Conservation (phyloP, 2,888 invertebrate genomes). For the Pandemis corylana region DNA sequence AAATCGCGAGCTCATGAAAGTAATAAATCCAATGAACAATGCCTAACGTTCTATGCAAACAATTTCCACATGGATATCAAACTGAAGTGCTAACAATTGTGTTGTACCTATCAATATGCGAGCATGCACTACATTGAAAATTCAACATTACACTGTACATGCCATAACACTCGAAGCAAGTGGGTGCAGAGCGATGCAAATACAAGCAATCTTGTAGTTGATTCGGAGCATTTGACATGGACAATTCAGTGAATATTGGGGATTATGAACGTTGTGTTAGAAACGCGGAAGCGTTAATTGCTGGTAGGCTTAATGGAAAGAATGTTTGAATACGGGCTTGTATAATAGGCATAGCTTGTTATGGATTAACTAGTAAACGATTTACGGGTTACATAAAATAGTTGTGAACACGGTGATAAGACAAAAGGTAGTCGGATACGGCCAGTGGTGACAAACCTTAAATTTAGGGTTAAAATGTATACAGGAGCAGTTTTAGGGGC, state of each 20-base stretch:
- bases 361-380: too few species aligned
- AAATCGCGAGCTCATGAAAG: too few species aligned
- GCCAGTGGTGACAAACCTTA: too few species aligned
- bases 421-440: too few species aligned
- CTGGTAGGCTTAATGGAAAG: not conserved
- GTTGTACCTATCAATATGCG: not conserved
- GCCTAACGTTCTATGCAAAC: not conserved
- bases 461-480: too few species aligned
- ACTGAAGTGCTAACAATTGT: not conserved
- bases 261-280: slow-evolving; percentile 25
- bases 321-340: not conserved
- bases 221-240: slow-evolving; percentile 21
- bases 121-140: not conserved
- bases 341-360: too few species aligned
- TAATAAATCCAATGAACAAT: too few species aligned
- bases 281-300: slow-evolving; percentile 19
- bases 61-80: not conserved
- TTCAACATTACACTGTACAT: slow-evolving; percentile 9
- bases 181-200: slow-evolving; percentile 28
- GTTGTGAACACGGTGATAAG: too few species aligned
- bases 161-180: slow-evolving; percentile 17
- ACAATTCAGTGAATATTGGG: slow-evolving; percentile 21
- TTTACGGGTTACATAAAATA: too few species aligned
- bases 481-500: too few species aligned
- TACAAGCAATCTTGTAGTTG: slow-evolving; percentile 25